phyloP scores from a whole-genome alignment of 2,888 invertebrate genomes.

The Sarcophaga carnaria region DNA sequence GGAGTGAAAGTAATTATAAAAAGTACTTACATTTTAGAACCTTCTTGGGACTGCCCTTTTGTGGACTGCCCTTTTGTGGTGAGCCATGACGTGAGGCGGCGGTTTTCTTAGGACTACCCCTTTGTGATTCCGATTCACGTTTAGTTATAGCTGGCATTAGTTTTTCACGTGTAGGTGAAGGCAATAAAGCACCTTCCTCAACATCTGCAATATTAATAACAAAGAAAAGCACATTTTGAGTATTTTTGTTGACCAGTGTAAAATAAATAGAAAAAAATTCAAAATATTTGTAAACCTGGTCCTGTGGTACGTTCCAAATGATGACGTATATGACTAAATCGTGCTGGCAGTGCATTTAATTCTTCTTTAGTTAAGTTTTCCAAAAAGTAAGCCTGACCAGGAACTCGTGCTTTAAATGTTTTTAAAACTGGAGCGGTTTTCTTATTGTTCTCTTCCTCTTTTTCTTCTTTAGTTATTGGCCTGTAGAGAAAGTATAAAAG shows the following conservation, averaged over 20 bases:
- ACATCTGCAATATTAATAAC: conserved; percentile 76
- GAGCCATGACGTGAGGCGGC: conserved; percentile 81
- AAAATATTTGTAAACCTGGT: conserved; percentile 82
- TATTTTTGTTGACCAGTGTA: neutral
- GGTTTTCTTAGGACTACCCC: conserved; percentile 82
- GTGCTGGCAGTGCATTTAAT: conserved; percentile 80
- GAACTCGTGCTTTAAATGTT: conserved; percentile 81
- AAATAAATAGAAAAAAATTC: neutral
- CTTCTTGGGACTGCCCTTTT: conserved; percentile 85
- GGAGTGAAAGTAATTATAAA: neutral
- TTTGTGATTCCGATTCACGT: conserved; percentile 81
- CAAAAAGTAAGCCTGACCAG: conserved; percentile 84
- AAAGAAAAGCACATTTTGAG: neutral
- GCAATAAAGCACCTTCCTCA: conserved; percentile 86
- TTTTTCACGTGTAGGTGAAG: conserved; percentile 88
- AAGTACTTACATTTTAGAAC: conserved; percentile 81
- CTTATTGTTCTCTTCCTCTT: conserved; percentile 92
- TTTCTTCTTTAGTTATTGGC: conserved; percentile 92
- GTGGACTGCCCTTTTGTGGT: conserved; percentile 83
- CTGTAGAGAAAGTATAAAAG: conserved; percentile 80
- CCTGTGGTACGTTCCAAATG: conserved; percentile 88
- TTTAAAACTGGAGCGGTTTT: conserved; percentile 87
- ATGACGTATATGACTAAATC: conserved; percentile 85
- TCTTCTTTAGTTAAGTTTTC: conserved; percentile 81
- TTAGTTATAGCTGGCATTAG: conserved; percentile 86